Percentiles rank a stretch among this genome's conserved stretches.
These are phyloP conservation scores for Accipiter virgatus DNA, from an alignment of 2,113 vertebrate species.

Conservation along the genomic window DNA sequence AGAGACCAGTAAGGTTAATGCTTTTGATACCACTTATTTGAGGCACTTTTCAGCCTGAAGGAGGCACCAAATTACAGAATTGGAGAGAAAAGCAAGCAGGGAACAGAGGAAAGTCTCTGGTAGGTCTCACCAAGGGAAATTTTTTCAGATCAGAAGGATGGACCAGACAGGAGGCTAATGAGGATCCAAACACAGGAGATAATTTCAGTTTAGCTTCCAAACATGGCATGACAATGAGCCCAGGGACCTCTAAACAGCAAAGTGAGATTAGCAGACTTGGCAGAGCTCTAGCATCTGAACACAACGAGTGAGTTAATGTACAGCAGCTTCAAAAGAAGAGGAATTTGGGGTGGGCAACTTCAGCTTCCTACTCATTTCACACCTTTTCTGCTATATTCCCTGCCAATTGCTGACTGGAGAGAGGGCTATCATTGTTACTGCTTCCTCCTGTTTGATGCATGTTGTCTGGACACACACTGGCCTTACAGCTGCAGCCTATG, in stretches of 20 bases:
- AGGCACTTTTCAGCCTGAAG: not conserved
- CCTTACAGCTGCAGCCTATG: not conserved
- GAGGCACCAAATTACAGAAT: constrained; percentile 25
- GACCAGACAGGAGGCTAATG: not conserved
- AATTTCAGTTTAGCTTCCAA: not conserved
- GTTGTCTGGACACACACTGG: not conserved
- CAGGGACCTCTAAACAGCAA: not conserved
- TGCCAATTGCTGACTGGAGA: not conserved
- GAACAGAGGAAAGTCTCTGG: not conserved
- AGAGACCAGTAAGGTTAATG: not conserved
- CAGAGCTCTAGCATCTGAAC: not conserved
- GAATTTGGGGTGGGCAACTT: not conserved
- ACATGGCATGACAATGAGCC: not conserved
- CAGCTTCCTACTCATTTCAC: not conserved
- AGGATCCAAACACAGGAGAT: not conserved
- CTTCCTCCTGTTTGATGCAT: not conserved
- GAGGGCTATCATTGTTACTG: not conserved
- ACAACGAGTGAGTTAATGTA: not conserved
- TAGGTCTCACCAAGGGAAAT: not conserved
- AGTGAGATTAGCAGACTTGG: not conserved
- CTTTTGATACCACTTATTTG: not conserved
- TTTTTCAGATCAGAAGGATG: not conserved
- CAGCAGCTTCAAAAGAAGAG: not conserved
- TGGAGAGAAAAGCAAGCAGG: not conserved
- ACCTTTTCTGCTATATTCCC: not conserved